Conservation (phyloP, 2,113 vertebrate genomes). For the Mobula hypostoma region DNA sequence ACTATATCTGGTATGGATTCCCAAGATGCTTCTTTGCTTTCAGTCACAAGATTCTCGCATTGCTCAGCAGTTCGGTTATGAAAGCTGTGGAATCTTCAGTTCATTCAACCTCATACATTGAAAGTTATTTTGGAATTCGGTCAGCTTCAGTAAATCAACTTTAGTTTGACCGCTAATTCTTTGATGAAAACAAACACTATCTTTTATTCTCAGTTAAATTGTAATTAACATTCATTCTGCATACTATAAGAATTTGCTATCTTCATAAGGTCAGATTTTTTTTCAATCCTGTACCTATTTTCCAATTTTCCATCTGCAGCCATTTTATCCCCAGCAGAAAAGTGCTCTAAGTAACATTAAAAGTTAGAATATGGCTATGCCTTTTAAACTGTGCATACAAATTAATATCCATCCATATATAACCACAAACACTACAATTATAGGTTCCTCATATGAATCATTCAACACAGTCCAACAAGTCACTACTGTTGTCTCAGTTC, state of each 20-base stretch:
- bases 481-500: not conserved
- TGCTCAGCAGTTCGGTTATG: not conserved
- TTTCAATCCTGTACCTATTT: not conserved
- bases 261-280: not conserved
- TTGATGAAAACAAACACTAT: not conserved
- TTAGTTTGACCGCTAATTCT: not conserved
- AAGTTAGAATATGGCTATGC: not conserved
- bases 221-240: not conserved
- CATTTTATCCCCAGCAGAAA: not conserved
- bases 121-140: not conserved
- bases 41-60: not conserved
- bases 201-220: not conserved
- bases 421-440: not conserved
- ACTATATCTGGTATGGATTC: slow-evolving; percentile 38
- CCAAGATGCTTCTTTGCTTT: not conserved
- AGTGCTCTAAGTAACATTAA: not conserved
- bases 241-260: not conserved
- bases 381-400: no score
- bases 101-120: not conserved
- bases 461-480: not conserved
- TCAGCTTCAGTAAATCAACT: not conserved
- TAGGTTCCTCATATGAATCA: not conserved
- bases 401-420: not conserved
- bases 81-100: not conserved
- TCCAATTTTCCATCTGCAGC: not conserved